phyloP scores from a whole-genome alignment of 2,888 invertebrate genomes.

The Zygothrica quintamaculata region DNA sequence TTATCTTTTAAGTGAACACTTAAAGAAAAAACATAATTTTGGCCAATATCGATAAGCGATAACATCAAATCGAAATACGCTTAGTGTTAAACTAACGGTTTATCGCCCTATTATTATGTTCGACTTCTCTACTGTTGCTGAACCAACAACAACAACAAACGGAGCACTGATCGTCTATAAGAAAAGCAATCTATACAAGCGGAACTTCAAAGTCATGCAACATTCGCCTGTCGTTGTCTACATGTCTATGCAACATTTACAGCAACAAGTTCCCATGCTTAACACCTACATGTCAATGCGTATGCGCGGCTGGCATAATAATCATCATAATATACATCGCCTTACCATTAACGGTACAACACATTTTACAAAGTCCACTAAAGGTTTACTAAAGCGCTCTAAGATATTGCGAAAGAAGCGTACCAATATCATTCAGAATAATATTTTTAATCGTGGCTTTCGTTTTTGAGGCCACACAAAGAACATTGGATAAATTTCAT shows the following conservation, averaged over 20 bases:
- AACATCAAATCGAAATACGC: slow-evolving; percentile 13
- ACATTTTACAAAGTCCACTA: slow-evolving; percentile 32
- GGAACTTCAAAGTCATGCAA: slow-evolving; percentile 71
- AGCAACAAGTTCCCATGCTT: slow-evolving; percentile 70
- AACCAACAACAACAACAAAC: slow-evolving; percentile 34
- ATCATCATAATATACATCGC: slow-evolving; percentile 28
- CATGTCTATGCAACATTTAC: slow-evolving; percentile 73
- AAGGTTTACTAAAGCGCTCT: slow-evolving; percentile 58
- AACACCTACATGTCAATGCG: slow-evolving; percentile 70
- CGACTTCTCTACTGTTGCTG: slow-evolving; percentile 47
- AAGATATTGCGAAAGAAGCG: slow-evolving; percentile 67
- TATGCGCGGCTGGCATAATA: slow-evolving; percentile 71
- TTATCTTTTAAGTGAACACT: background rate
- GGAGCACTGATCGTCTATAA: slow-evolving; percentile 21
- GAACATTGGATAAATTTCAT: slow-evolving; percentile 18
- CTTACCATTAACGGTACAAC: slow-evolving; percentile 32
- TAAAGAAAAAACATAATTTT: background rate
- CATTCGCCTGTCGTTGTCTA: slow-evolving; percentile 65
- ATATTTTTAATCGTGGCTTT: slow-evolving; percentile 36
- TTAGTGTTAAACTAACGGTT: slow-evolving; percentile 30
- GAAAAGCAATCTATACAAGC: slow-evolving; percentile 24
- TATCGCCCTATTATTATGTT: slow-evolving; percentile 64
- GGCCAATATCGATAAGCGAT: background rate
- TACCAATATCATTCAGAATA: slow-evolving; percentile 36
- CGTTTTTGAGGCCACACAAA: slow-evolving; percentile 52